These are phyloP conservation scores for Mormyrus iriodes DNA, from an alignment of 2,113 vertebrate species.

Conservation along the genomic window DNA sequence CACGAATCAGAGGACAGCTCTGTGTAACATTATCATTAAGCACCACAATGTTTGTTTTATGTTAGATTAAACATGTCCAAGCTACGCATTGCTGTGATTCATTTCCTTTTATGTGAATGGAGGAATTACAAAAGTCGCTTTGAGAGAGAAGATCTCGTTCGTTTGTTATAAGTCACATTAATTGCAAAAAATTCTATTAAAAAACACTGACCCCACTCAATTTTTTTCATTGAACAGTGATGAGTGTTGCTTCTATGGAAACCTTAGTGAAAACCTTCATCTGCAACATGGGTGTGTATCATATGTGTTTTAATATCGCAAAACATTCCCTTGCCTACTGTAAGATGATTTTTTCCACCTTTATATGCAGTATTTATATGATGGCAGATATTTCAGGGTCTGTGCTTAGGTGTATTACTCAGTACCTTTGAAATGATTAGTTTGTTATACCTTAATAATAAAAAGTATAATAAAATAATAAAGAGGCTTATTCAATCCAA, in stretches of 20 bases:
- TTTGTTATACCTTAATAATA: background rate
- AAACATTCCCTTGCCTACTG: background rate
- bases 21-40: background rate
- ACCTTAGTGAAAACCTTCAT: background rate
- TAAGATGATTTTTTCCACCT: background rate
- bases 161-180: constrained; percentile 1
- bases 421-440: background rate
- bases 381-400: background rate
- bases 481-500: background rate
- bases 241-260: background rate
- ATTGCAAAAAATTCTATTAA: background rate
- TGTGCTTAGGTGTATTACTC: background rate
- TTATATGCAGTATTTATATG: background rate
- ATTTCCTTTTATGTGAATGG: constrained; percentile 5
- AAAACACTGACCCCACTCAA: background rate
- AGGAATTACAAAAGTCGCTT: background rate
- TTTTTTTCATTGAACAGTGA: background rate
- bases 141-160: background rate
- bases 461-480: background rate
- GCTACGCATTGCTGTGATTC: background rate
- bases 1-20: background rate
- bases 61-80: background rate
- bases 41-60: background rate
- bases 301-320: background rate
- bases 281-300: no score